Evolutionary conservation across 2,113 vertebrate species (phyloP).

Genomic region (Rallus limicola): DNA sequence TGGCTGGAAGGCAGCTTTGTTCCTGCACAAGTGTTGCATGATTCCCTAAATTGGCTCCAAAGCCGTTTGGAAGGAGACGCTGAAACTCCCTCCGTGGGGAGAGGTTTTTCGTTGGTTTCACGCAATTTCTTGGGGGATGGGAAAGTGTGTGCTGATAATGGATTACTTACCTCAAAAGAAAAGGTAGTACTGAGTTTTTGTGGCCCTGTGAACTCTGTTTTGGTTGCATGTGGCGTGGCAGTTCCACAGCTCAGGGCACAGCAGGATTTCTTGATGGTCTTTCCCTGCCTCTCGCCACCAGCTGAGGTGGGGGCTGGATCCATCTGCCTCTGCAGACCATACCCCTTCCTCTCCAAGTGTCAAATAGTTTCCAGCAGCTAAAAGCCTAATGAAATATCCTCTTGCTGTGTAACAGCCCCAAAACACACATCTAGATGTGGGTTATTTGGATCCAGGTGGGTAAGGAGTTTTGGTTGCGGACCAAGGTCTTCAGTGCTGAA

Average conservation of each 20-base stretch:
- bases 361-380: background rate
- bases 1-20: background rate
- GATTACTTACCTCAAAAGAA: background rate
- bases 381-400: background rate
- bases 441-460: background rate
- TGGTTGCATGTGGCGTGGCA: accelerated
- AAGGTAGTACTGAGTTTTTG: background rate
- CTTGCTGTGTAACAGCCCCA: background rate
- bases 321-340: background rate
- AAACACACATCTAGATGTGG: background rate
- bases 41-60: background rate
- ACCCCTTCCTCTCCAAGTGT: background rate
- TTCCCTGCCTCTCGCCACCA: background rate
- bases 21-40: background rate
- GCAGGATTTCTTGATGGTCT: background rate
- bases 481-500: background rate
- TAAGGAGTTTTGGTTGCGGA: accelerated
- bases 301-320: background rate
- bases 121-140: background rate
- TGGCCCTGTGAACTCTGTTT: background rate
- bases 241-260: background rate
- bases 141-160: background rate
- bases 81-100: background rate
- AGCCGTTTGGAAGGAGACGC: background rate
- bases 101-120: background rate